Percentiles rank a stretch among this genome's conserved stretches.
Conservation (phyloP, 2,113 vertebrate species). For the Piprites chloris region DNA sequence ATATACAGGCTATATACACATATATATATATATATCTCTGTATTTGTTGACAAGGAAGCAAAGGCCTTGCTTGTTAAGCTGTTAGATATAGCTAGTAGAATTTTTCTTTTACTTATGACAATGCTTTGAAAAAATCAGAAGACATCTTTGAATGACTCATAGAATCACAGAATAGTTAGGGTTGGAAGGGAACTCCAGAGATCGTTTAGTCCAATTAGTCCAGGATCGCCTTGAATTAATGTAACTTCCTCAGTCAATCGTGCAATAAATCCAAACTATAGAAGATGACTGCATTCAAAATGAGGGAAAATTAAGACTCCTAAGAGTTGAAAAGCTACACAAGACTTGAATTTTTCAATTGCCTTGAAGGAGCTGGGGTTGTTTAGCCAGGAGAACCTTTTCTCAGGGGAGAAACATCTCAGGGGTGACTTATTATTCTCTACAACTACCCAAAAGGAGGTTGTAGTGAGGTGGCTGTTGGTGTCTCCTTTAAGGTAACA, state of each 20-base stretch:
- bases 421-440: rapidly evolving
- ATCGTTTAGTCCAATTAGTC: neutral
- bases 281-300: neutral
- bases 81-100: neutral
- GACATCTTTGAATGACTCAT: neutral
- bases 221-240: neutral
- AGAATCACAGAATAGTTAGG: neutral
- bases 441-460: neutral
- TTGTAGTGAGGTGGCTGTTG: neutral
- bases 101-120: neutral
- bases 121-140: neutral
- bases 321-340: neutral
- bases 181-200: neutral
- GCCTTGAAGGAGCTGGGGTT: neutral
- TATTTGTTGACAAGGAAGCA: neutral
- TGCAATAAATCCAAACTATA: neutral
- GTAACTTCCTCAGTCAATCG: neutral
- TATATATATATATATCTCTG: neutral
- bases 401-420: neutral
- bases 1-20: neutral
- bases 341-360: neutral
- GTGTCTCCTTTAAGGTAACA: neutral
- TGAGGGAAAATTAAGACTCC: neutral
- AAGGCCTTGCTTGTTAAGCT: neutral
- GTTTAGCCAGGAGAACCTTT: neutral